These are phyloP conservation scores for Danio albolineatus DNA, from an alignment of 2,797 vertebrate species.

Conservation along the genomic window DNA sequence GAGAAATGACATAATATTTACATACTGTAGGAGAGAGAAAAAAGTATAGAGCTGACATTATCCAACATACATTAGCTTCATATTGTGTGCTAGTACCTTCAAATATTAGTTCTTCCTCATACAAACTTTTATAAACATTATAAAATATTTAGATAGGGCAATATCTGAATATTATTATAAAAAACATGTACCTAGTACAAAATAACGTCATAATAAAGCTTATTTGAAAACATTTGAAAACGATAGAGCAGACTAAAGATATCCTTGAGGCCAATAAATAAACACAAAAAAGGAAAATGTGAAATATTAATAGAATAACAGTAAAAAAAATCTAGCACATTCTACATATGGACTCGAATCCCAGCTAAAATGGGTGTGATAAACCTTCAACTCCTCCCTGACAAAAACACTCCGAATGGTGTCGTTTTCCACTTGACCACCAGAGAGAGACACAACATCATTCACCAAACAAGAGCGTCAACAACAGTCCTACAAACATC, in stretches of 20 bases:
- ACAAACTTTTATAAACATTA: slow-evolving; percentile 67
- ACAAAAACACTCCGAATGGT: slow-evolving; percentile 48
- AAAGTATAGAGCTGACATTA: slow-evolving; percentile 64
- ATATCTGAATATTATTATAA: slow-evolving; percentile 64
- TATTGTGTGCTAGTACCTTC: slow-evolving; percentile 66
- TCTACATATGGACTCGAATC: slow-evolving; percentile 50
- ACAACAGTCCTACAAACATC: slow-evolving; percentile 11
- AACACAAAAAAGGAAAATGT: slow-evolving; percentile 42
- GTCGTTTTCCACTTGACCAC: slow-evolving; percentile 56
- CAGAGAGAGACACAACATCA: slow-evolving; percentile 63
- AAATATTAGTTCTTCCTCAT: slow-evolving; percentile 63
- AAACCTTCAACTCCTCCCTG: slow-evolving; percentile 25
- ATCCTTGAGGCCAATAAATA: slow-evolving; percentile 68
- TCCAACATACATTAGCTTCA: slow-evolving; percentile 66
- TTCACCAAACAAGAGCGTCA: slow-evolving; percentile 3
- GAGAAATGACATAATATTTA: slow-evolving; percentile 62
- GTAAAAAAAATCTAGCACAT: slow-evolving; percentile 38
- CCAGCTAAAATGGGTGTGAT: slow-evolving; percentile 42
- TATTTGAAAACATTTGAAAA: slow-evolving; percentile 49
- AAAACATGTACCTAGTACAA: slow-evolving; percentile 72
- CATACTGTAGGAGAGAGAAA: slow-evolving; percentile 59
- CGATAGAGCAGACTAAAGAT: slow-evolving; percentile 50
- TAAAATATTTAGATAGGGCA: slow-evolving; percentile 64
- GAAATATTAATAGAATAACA: slow-evolving; percentile 54
- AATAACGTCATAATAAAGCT: slow-evolving; percentile 70